Base-by-base conservation (phyloP, 2,888 invertebrate species). In the Serripes groenlandicus region DNA sequence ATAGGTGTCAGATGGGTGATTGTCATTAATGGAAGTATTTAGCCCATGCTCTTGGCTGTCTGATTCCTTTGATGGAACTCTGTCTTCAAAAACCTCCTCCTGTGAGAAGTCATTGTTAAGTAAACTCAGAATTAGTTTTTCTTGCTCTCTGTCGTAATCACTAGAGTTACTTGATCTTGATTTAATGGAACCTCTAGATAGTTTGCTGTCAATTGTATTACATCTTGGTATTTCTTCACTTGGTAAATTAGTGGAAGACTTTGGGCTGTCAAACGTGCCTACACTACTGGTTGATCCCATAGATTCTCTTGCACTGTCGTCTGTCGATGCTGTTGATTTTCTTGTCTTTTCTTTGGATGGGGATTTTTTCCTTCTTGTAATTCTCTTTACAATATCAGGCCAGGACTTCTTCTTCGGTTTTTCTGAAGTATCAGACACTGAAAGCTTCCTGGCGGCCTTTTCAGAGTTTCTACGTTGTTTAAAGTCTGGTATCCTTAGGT, bases 81-180 rank as follows among this genome's bases (percentile, higher is more conserved):
- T 42, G 66, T 66, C 66, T 42, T 30, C 28, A 35, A 66, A 66
- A 9, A 60, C 58, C 42, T 68, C 35, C 9, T 69, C 58, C 21
- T 56, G 69, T 15, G 56, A n/a, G n/a, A 54, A 18, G n/a, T 54
- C 79, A 37, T 82, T 82, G 66, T 78, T 78, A 66, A 86, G 42
- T n/a, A 86, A 68, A 62, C 83, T 81, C 3, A 86, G 74, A 52
- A 86, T 86, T 2, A 86, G 66, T 21, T 76, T 56, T 34, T 73
- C 78, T 37, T 81, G 75, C 37, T 68, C 74, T 34, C 60, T 60
- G 35, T 78, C 81, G 26, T 77, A 54, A 56, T 58, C 37, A 68
- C 58, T 75, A 7, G 30, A 30, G 7, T 23, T 35, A 37, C 75
- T 75, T 35, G 75, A 56, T 34, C 56, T 66, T 23, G 35, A 56